phyloP scores from a whole-genome alignment of 2,888 invertebrate species.

The Xylota sylvarum region DNA sequence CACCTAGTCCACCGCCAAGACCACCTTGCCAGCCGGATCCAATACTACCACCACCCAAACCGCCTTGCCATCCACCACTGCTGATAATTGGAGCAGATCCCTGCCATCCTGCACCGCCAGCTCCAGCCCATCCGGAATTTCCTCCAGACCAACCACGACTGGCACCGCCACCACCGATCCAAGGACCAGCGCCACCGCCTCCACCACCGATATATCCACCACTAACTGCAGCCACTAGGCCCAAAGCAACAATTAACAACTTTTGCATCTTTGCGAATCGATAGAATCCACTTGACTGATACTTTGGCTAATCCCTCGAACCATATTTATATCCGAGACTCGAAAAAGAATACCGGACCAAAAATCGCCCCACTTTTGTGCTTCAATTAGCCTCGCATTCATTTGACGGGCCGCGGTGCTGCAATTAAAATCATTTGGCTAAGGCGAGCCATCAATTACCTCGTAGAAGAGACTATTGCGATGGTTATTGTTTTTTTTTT shows the following conservation, averaged over 20 bases:
- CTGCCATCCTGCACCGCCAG: constrained; percentile 43
- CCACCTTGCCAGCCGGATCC: constrained; percentile 60
- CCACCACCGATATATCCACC: constrained; percentile 62
- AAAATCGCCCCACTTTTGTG: constrained; percentile 64
- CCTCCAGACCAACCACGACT: constrained; percentile 78
- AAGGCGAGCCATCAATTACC: constrained; percentile 73
- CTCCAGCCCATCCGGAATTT: constrained; percentile 53
- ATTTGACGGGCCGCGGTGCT: constrained; percentile 14
- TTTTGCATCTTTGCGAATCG: constrained; percentile 72
- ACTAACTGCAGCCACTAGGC: constrained; percentile 63
- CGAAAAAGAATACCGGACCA: constrained; percentile 58
- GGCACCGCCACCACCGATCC: constrained; percentile 78
- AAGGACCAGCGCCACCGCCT: constrained; percentile 64
- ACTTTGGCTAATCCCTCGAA: constrained; percentile 50
- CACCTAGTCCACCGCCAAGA: constrained; percentile 77
- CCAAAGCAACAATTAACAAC: constrained; percentile 73
- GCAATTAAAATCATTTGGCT: constrained; percentile 69
- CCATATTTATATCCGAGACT: constrained; percentile 65
- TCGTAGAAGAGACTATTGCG: constrained; percentile 41
- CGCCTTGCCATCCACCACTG: constrained; percentile 61
- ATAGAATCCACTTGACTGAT: constrained; percentile 76
- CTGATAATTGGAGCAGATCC: constrained; percentile 40
- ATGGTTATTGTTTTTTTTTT: constrained; percentile 15
- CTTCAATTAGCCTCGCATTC: constrained; percentile 59
- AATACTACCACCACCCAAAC: constrained; percentile 67